Conservation (phyloP, 2,113 vertebrate species). For the Herpailurus yagouaroundi region DNA sequence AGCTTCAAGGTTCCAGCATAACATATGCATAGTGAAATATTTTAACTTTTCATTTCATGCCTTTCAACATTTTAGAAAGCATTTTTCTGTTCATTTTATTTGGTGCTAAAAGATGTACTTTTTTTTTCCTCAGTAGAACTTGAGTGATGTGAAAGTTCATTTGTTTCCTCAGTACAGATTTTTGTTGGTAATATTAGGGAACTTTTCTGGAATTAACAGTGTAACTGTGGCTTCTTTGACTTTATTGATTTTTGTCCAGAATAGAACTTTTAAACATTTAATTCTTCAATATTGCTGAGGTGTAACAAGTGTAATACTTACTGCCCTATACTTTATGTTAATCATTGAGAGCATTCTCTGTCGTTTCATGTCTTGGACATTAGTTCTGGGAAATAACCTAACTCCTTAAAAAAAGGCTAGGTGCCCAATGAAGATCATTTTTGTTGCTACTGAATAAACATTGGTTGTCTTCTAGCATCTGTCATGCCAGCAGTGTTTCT, state of each 20-base stretch:
- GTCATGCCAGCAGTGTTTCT: neutral
- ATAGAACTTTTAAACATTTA: constrained; percentile 63
- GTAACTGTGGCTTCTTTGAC: neutral
- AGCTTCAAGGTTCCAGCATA: neutral
- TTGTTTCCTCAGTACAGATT: neutral
- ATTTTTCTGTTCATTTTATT: constrained; percentile 51
- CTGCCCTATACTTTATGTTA: constrained; percentile 55
- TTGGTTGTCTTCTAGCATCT: neutral
- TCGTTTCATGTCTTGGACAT: neutral
- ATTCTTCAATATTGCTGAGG: constrained; percentile 75
- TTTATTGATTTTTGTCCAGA: neutral
- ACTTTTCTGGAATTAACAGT: constrained; percentile 54
- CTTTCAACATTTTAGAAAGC: constrained; percentile 29
- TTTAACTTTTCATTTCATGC: constrained; percentile 53
- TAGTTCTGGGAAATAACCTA: neutral
- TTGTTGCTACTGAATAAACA: neutral
- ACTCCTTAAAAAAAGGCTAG: neutral
- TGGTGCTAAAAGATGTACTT: neutral
- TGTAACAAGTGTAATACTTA: constrained; percentile 61
- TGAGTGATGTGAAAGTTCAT: neutral
- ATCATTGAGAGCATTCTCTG: constrained; percentile 61
- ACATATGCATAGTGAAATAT: constrained; percentile 28
- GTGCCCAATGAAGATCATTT: neutral
- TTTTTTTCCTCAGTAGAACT: neutral
- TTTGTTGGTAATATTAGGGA: constrained; percentile 4